A percentile compares a stretch with the other conserved stretches of the same genome.
These are phyloP conservation scores for Lutjanus erythropterus DNA, from an alignment of 2,113 vertebrate genomes.

Conservation along the genomic window DNA sequence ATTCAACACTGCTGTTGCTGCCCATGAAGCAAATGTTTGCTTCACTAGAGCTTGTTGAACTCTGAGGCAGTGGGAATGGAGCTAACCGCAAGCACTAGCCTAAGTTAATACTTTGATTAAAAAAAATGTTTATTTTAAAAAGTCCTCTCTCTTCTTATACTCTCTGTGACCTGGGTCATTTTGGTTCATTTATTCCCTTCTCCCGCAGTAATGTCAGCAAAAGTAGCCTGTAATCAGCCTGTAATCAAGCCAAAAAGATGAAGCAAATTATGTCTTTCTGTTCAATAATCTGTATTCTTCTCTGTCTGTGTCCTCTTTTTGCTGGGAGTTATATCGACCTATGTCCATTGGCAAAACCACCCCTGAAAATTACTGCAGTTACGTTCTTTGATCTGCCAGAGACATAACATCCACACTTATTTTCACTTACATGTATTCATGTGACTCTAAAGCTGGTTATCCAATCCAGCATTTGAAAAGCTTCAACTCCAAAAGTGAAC, in stretches of 20 bases:
- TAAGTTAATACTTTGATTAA: neutral
- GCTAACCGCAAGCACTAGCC: neutral
- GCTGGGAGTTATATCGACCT: neutral
- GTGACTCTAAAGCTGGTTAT: neutral
- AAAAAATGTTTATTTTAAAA: neutral
- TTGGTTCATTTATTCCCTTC: neutral
- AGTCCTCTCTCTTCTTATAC: neutral
- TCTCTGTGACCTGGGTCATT: neutral
- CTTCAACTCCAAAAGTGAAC: neutral
- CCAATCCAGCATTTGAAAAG: neutral
- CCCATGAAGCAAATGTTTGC: neutral
- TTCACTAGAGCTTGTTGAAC: slow-evolving; percentile 1
- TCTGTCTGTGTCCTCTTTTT: neutral
- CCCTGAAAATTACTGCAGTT: neutral
- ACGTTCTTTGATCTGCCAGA: slow-evolving; percentile 13
- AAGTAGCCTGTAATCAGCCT: slow-evolving; percentile 19
- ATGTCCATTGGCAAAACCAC: neutral
- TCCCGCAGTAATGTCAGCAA: neutral
- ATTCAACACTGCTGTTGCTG: neutral
- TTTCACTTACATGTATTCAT: neutral
- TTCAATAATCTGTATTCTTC: neutral
- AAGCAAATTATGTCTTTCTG: rapidly evolving
- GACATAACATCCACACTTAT: neutral
- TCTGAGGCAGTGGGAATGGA: neutral
- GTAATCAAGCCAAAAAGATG: neutral